These are phyloP conservation scores for Pocillopora grandis DNA, from an alignment of 92 coral and sea anemone species.

Conservation along the genomic window DNA sequence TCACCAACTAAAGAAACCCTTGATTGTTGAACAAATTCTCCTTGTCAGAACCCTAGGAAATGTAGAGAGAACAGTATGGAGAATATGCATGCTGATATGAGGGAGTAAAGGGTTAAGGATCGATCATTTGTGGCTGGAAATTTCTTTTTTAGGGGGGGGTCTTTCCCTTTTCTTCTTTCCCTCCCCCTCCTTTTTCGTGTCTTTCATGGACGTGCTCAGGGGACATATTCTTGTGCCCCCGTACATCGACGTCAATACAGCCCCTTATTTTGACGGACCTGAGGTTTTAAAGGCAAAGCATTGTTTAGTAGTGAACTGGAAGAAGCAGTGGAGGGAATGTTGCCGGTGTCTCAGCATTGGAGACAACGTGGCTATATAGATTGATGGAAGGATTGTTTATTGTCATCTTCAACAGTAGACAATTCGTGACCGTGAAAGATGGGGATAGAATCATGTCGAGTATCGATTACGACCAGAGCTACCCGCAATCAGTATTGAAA, in stretches of 20 bases:
- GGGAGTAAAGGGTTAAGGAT: no score
- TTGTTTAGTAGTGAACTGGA: slow-evolving; percentile 49
- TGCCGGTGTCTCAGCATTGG: slow-evolving; percentile 42
- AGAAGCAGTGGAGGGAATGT: no score
- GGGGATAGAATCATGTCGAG: slow-evolving; percentile 28
- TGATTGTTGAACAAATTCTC: no score
- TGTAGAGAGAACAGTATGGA: no score
- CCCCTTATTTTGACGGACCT: slow-evolving; percentile 53
- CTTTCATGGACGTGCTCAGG: slow-evolving; percentile 14
- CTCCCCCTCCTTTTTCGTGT: not conserved
- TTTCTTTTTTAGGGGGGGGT: no score
- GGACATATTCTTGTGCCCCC: slow-evolving; percentile 13
- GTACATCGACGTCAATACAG: slow-evolving; percentile 27
- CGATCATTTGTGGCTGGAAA: no score
- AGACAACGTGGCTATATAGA: slow-evolving; percentile 53
- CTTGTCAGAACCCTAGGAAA: no score
- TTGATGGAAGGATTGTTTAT: slow-evolving; percentile 55
- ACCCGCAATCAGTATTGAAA: not conserved
- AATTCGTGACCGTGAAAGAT: slow-evolving; percentile 50
- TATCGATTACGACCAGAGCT: slow-evolving; percentile 51
- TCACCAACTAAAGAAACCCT: no score
- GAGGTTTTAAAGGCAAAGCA: slow-evolving; percentile 55
- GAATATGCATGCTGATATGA: no score
- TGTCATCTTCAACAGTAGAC: slow-evolving; percentile 43
- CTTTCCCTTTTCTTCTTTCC: no score